phyloP scores from a whole-genome alignment of 2,113 vertebrate species.

The Myrmophylax atrothorax region DNA sequence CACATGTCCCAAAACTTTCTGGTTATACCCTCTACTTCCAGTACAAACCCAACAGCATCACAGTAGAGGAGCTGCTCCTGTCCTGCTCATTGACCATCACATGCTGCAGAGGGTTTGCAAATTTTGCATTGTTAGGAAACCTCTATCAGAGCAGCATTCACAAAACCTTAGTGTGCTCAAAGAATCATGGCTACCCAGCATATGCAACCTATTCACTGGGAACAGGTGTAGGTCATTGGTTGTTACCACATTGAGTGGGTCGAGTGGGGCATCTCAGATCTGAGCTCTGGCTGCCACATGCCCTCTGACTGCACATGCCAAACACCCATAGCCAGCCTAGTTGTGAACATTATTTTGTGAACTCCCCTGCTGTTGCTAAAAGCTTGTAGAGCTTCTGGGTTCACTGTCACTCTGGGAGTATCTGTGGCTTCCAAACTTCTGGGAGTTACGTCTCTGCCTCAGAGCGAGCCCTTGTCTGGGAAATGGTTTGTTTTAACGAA shows the following conservation, averaged over 20 bases:
- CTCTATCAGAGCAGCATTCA: not conserved
- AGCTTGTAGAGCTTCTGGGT: not conserved
- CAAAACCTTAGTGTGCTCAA: not conserved
- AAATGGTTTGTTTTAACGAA: not conserved
- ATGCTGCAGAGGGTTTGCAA: not conserved
- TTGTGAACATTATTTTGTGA: rapidly evolving
- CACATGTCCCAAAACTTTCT: not conserved
- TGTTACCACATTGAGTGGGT: not conserved
- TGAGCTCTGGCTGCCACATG: not conserved
- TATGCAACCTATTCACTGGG: not conserved
- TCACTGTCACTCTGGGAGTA: not conserved
- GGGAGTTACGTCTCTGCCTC: not conserved
- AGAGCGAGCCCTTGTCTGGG: not conserved
- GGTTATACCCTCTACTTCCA: not conserved
- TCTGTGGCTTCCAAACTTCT: not conserved
- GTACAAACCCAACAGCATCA: not conserved
- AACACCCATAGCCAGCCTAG: not conserved
- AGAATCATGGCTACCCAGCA: not conserved
- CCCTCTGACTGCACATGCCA: rapidly evolving
- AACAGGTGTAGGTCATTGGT: not conserved
- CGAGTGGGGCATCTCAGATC: not conserved
- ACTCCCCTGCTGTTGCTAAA: not conserved
- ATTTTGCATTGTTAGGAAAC: not conserved
- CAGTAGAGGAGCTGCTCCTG: not conserved
- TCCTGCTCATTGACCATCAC: not conserved